Evolutionary conservation across 1,140 invertebrate genomes (phyloP).

Genomic region (Camponotus floridanus): DNA sequence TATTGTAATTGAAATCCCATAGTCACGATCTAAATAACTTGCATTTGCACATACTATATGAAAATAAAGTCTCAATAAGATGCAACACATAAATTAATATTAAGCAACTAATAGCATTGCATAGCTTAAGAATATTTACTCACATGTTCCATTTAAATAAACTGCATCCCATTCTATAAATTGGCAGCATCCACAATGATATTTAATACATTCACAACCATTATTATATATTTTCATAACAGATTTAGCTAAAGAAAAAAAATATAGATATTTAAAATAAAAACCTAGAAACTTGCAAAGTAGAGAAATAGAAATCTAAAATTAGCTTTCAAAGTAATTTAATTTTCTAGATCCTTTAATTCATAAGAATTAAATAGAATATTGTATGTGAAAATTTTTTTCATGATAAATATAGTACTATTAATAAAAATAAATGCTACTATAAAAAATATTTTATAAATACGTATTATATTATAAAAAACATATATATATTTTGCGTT

Average conservation of each 20-base stretch:
- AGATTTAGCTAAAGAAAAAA: neutral
- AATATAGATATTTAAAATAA: neutral
- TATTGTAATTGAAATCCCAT: constrained; percentile 79
- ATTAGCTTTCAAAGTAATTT: no score
- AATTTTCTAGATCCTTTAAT: no score
- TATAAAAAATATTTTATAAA: no score
- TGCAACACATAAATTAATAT: neutral
- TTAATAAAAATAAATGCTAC: no score
- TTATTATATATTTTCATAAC: neutral
- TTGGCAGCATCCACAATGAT: constrained; percentile 70
- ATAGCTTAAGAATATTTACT: constrained; percentile 28
- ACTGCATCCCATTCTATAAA: constrained; percentile 20
- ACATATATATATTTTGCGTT: neutral
- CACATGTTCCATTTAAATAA: constrained; percentile 61
- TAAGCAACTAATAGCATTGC: neutral
- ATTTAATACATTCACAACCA: constrained; percentile 62
- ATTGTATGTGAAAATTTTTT: no score
- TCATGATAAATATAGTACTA: no score
- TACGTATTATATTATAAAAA: no score
- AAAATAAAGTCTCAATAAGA: constrained; percentile 49
- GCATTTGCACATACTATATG: constrained; percentile 78
- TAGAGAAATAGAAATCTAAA: no score
- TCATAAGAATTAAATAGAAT: no score
- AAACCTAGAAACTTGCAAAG: no score
- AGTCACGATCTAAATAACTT: constrained; percentile 76